Conservation (phyloP, 2,797 vertebrate species). For the Coranthus polyacanthus region DNA sequence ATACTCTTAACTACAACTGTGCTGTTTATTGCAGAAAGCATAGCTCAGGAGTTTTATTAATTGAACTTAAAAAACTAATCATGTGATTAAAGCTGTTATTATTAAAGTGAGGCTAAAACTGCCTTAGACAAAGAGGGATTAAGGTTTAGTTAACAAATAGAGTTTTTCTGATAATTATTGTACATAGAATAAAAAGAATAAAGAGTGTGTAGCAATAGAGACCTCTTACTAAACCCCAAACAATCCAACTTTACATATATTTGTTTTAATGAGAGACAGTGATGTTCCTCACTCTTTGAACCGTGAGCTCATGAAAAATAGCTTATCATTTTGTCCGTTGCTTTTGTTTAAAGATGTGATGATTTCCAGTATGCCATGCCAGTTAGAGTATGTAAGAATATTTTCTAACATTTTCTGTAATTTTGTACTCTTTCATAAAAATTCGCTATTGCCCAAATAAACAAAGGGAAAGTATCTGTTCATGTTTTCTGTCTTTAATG, state of each 20-base stretch:
- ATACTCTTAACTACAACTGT: conserved; percentile 6
- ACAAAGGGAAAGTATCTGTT: conserved; percentile 36
- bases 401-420: conserved; percentile 46
- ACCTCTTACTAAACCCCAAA: conserved; percentile 11
- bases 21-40: conserved; percentile 17
- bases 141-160: conserved; percentile 15
- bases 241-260: conserved; percentile 17
- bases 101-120: conserved; percentile 1
- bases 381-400: conserved; percentile 23
- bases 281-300: neutral
- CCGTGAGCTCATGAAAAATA: neutral
- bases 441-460: conserved; percentile 55
- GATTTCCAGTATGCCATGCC: neutral
- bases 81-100: conserved; percentile 13
- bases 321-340: neutral
- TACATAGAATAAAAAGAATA: conserved; percentile 33
- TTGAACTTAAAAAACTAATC: conserved; percentile 12
- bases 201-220: conserved; percentile 16
- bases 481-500: no score
- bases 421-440: conserved; percentile 60
- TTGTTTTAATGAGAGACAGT: neutral
- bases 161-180: conserved; percentile 23
- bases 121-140: conserved; percentile 5
- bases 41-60: conserved; percentile 53
- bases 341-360: conserved; percentile 22